Conservation (phyloP, 1,140 invertebrate species). For the Philotrypesis tridentata region DNA sequence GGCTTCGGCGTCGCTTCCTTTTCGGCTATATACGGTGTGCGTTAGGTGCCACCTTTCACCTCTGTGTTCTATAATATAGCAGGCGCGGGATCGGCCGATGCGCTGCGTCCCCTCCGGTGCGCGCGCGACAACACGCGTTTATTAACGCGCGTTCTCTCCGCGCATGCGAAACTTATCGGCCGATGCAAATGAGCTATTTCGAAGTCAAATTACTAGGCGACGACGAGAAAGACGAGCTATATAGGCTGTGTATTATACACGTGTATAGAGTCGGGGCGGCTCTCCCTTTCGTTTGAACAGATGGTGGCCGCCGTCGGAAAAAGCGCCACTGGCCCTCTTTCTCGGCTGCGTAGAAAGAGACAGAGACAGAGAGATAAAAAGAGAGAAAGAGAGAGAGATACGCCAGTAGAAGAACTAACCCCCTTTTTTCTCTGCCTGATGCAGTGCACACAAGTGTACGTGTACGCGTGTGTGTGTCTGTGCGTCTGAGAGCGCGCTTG, state of each 20-base stretch:
- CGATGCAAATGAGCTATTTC: conserved; percentile 34
- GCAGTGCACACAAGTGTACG: too few relatives aligned
- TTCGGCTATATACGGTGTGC: too few relatives aligned
- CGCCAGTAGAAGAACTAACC: background rate
- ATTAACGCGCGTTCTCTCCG: conserved; percentile 33
- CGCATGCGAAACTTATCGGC: background rate
- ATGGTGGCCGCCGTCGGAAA: conserved; percentile 17
- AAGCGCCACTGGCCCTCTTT: background rate
- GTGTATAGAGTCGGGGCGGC: background rate
- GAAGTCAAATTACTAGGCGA: conserved; percentile 46
- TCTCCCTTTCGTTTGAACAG: conserved; percentile 12
- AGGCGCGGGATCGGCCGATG: background rate
- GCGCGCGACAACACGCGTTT: conserved; percentile 35
- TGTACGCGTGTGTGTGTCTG: too few relatives aligned
- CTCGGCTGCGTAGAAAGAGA: background rate
- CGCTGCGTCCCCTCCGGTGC: background rate
- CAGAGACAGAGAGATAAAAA: too few relatives aligned
- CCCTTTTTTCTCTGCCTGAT: background rate
- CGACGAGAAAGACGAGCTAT: conserved; percentile 5
- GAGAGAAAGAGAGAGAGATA: background rate
- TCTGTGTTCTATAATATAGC: too few relatives aligned
- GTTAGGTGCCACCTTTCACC: conserved; percentile 22
- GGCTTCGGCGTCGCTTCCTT: background rate
- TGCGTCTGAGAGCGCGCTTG: background rate
- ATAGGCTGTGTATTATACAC: too few relatives aligned